Conservation (phyloP, 1,140 invertebrate species). For the Drosophila arizonae region DNA sequence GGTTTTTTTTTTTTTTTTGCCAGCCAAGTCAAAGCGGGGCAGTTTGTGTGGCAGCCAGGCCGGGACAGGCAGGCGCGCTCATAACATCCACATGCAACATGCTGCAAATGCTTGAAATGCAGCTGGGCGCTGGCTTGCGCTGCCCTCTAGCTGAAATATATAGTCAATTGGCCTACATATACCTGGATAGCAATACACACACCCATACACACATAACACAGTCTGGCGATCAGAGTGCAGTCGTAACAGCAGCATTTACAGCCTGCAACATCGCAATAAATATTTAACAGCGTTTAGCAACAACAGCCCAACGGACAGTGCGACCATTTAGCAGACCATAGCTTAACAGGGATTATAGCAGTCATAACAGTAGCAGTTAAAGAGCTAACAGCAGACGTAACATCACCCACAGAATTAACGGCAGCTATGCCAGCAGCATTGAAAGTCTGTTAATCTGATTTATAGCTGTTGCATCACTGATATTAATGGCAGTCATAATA, state of each 20-base stretch:
- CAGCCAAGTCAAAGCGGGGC: slow-evolving; percentile 11
- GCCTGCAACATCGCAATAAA: no score
- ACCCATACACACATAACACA: neutral
- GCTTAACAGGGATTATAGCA: no score
- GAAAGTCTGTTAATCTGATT: no score
- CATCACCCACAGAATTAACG: no score
- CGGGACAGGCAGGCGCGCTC: neutral
- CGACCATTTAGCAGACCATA: no score
- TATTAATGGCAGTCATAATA: no score
- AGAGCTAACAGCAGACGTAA: no score
- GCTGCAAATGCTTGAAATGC: slow-evolving; percentile 2
- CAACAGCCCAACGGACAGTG: no score
- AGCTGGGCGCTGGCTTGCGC: slow-evolving; percentile 31
- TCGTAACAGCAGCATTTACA: slow-evolving; percentile 3
- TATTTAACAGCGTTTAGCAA: no score
- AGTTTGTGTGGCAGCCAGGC: slow-evolving; percentile 16
- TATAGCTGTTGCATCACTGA: no score
- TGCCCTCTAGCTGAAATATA: slow-evolving; percentile 28
- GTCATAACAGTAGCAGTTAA: no score
- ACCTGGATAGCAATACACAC: neutral
- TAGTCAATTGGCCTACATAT: slow-evolving; percentile 58
- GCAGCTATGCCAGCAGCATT: no score
- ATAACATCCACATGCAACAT: slow-evolving; percentile 15
- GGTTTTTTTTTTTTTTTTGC: slow-evolving; percentile 1
- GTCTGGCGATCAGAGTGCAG: neutral